These are phyloP conservation scores for Phoebastria nigripes DNA, from an alignment of 2,797 vertebrate species.

Conservation along the genomic window DNA sequence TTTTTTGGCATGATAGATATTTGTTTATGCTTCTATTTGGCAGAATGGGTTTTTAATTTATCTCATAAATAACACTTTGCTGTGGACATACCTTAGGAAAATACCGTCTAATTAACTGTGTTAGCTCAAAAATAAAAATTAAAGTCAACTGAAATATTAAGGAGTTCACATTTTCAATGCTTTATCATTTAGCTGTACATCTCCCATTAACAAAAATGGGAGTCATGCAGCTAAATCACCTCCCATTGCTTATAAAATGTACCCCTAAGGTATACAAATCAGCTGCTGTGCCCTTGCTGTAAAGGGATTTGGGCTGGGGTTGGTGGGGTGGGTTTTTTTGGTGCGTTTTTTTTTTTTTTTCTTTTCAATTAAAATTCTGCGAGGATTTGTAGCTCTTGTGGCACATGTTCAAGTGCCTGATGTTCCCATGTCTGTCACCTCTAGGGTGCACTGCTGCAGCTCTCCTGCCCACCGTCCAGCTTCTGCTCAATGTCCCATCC, in stretches of 20 bases:
- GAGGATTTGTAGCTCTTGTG: neutral
- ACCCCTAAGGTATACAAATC: constrained; percentile 71
- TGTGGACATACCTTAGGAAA: constrained; percentile 47
- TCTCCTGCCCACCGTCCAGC: neutral
- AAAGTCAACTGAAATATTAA: constrained; percentile 70
- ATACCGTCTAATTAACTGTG: constrained; percentile 68
- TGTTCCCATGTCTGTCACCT: constrained; percentile 24
- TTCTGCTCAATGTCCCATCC: neutral
- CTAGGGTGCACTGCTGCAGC: constrained; percentile 46
- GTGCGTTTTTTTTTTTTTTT: neutral
- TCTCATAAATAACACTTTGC: constrained; percentile 7
- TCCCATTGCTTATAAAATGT: constrained; percentile 67
- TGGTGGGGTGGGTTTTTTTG: neutral
- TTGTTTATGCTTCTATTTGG: constrained; percentile 31
- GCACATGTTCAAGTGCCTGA: neutral
- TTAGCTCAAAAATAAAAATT: constrained; percentile 75
- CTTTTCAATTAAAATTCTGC: constrained; percentile 47
- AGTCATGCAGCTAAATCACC: constrained; percentile 64
- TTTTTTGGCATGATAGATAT: neutral
- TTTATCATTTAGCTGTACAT: constrained; percentile 58
- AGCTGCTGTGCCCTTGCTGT: constrained; percentile 33
- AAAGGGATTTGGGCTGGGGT: neutral
- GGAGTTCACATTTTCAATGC: constrained; percentile 61
- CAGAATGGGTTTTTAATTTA: constrained; percentile 11
- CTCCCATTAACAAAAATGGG: constrained; percentile 70